These are phyloP conservation scores for Aulostomus chinensis DNA, from an alignment of 2,797 vertebrate species.

Conservation along the genomic window DNA sequence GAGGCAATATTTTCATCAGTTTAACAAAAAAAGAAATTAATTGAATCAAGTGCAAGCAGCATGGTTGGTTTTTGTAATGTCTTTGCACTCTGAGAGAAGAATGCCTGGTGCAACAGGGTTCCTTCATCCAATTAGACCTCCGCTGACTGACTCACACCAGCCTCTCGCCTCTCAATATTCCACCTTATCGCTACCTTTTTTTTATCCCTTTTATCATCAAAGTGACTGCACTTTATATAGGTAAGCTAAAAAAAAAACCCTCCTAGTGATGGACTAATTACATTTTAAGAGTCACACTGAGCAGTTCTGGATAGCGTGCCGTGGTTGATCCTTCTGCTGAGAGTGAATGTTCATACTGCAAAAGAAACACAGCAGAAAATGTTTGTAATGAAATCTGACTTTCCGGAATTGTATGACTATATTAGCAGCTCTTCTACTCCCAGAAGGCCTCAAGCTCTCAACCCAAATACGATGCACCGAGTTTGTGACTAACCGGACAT, in stretches of 20 bases:
- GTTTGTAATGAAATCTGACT: slow-evolving; percentile 32
- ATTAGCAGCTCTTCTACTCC: slow-evolving; percentile 39
- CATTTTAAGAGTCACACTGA: slow-evolving; percentile 74
- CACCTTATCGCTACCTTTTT: slow-evolving; percentile 74
- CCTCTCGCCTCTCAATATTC: slow-evolving; percentile 66
- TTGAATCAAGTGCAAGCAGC: slow-evolving; percentile 79
- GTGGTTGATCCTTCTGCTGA: slow-evolving; percentile 47
- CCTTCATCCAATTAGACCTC: slow-evolving; percentile 83
- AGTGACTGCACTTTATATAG: slow-evolving; percentile 78
- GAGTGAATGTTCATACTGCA: slow-evolving; percentile 28
- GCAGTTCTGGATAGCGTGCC: slow-evolving; percentile 49
- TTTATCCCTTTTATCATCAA: slow-evolving; percentile 80
- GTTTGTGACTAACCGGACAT: slow-evolving; percentile 53
- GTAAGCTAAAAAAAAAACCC: slow-evolving; percentile 75
- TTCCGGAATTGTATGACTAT: slow-evolving; percentile 29
- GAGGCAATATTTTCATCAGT: slow-evolving; percentile 78
- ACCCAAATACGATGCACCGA: slow-evolving; percentile 39
- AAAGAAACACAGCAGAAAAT: slow-evolving; percentile 27
- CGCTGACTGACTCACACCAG: slow-evolving; percentile 67
- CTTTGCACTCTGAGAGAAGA: slow-evolving; percentile 69
- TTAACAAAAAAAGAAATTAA: slow-evolving; percentile 78
- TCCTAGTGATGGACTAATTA: slow-evolving; percentile 78
- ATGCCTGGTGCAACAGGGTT: slow-evolving; percentile 77
- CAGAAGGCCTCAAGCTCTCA: slow-evolving; percentile 44
- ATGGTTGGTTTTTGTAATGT: slow-evolving; percentile 77